Evolutionary conservation across 2,888 invertebrate species (phyloP).

Genomic region (Epistrophe grossulariae): DNA sequence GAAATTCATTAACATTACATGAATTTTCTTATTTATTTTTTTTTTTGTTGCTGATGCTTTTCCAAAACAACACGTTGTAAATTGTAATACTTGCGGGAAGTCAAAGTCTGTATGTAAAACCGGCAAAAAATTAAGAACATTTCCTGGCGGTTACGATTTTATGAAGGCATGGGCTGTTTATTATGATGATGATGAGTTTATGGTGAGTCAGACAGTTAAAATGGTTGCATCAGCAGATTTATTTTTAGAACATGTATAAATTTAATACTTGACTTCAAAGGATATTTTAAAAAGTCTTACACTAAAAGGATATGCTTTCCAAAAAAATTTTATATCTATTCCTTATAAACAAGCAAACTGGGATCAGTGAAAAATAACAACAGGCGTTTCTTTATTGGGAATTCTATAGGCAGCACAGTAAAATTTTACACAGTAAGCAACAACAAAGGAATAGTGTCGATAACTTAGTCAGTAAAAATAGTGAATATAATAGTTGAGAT

Average conservation of each 20-base stretch:
- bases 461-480: too few relatives aligned
- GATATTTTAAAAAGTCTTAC: not conserved
- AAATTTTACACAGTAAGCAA: too few relatives aligned
- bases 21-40: slow-evolving; percentile 37
- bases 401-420: too few relatives aligned
- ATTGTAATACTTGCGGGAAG: slow-evolving; percentile 5
- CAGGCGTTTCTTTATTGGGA: too few relatives aligned
- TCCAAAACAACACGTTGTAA: slow-evolving; percentile 11
- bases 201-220: slow-evolving; percentile 30
- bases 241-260: not conserved
- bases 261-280: slow-evolving; percentile 21
- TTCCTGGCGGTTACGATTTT: not conserved
- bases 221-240: slow-evolving; percentile 7
- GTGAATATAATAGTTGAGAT: too few relatives aligned
- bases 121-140: slow-evolving; percentile 29
- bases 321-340: too few relatives aligned
- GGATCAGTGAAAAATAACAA: too few relatives aligned
- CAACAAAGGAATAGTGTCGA: too few relatives aligned
- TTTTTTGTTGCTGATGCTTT: not conserved
- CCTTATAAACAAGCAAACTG: too few relatives aligned
- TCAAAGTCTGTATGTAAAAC: not conserved
- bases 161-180: slow-evolving; percentile 17
- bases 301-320: too few relatives aligned
- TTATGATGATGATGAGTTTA: slow-evolving; percentile 11
- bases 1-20: slow-evolving; percentile 68